Evolutionary conservation across 2,113 vertebrate genomes (phyloP).

Genomic region (Ancistrus triradiatus): DNA sequence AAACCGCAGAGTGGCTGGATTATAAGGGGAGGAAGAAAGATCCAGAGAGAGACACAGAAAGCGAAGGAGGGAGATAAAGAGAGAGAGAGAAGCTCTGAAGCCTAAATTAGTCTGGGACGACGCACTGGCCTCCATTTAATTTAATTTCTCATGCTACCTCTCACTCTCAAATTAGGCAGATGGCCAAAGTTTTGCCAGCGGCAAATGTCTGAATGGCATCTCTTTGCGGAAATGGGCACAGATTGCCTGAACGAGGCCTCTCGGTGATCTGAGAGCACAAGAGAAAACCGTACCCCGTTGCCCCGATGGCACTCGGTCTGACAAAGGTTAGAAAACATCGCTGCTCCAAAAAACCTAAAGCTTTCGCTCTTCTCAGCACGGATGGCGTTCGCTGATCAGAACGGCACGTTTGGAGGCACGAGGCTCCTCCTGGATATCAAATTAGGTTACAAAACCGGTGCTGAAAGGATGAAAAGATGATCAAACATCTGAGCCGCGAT

Average conservation of each 20-base stretch:
- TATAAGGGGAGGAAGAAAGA: neutral
- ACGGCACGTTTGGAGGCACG: slow-evolving; percentile 35
- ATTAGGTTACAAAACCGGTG: no score
- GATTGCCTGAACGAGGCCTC: no score
- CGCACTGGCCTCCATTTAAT: slow-evolving; percentile 44
- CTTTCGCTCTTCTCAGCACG: no score
- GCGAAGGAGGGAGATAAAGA: slow-evolving; percentile 3
- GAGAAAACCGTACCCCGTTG: no score
- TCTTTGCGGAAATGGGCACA: slow-evolving; percentile 6
- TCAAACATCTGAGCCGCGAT: no score
- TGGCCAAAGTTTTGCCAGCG: slow-evolving; percentile 42
- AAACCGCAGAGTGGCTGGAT: slow-evolving; percentile 17
- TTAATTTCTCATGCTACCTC: slow-evolving; percentile 52
- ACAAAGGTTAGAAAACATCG: no score
- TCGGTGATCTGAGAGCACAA: no score
- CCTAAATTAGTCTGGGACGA: slow-evolving; percentile 38
- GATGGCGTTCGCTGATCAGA: slow-evolving; percentile 49
- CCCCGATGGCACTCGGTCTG: neutral
- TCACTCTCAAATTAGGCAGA: slow-evolving; percentile 53
- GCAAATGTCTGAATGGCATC: slow-evolving; percentile 41
- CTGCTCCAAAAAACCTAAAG: no score
- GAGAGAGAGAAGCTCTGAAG: slow-evolving; percentile 21
- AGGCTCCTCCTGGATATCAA: slow-evolving; percentile 47
- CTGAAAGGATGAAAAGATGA: no score
- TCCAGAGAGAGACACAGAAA: neutral